Conservation (phyloP, 2,888 invertebrate species). For the Watsonalla cultraria region DNA sequence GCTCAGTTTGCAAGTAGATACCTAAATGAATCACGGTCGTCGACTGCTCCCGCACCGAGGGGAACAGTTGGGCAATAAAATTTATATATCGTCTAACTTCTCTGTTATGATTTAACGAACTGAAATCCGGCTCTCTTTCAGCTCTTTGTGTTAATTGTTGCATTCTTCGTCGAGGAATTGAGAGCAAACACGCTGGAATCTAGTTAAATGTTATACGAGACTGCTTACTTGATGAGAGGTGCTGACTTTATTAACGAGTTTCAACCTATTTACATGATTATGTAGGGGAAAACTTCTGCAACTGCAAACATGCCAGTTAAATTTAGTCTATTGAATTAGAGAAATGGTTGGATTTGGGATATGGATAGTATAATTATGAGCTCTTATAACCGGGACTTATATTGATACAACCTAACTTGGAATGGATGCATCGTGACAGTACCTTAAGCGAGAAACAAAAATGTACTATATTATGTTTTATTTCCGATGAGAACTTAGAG, state of each 20-base stretch:
- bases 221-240: neutral
- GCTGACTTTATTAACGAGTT: neutral
- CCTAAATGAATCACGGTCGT: slow-evolving; percentile 63
- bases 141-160: slow-evolving; percentile 53
- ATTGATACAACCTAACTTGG: too few species aligned
- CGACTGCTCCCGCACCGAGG: slow-evolving; percentile 42
- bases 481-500: too few species aligned
- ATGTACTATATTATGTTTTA: too few species aligned
- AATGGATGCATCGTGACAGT: too few species aligned
- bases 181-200: slow-evolving; percentile 14
- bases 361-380: too few species aligned
- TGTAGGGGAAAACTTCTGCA: neutral
- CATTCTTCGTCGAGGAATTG: slow-evolving; percentile 37
- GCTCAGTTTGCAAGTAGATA: slow-evolving; percentile 56
- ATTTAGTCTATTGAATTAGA: neutral
- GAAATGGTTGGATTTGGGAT: neutral
- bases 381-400: too few species aligned
- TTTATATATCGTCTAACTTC: slow-evolving; percentile 69
- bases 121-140: slow-evolving; percentile 51
- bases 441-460: too few species aligned
- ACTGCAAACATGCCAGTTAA: neutral
- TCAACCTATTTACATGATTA: neutral
- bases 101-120: slow-evolving; percentile 71
- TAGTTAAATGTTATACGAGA: slow-evolving; percentile 16
- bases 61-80: slow-evolving; percentile 60